Evolutionary conservation across 2,888 invertebrate genomes (phyloP), one percentile per base, ranked within the genome.

Genomic region (Dioctria linearis): DNA sequence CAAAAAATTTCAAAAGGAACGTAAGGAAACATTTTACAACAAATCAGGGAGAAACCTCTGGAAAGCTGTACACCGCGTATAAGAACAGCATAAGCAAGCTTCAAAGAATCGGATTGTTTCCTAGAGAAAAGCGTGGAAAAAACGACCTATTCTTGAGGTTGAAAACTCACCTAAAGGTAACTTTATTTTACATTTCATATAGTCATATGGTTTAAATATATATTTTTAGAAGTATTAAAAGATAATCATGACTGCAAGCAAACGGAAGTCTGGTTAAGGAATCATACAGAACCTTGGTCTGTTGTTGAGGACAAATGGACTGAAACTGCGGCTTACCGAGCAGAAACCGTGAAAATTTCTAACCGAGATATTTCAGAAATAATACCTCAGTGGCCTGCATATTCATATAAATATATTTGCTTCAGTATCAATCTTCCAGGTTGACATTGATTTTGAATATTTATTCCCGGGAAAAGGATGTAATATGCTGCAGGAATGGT

Each of bases 111-210:
- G 61, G 61, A 13, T 25, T 61, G 61, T 61, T 61, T 61, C 61
- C 61, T 61, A 61, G 61, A 25, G 61, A 61, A 61, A 61, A 61
- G 61, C 61, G 61, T 57, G 57, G 57, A 57, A 57, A 13, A 57
- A 57, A 9, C 11, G 57, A 4, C 4, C 61, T 61, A 3, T 61
- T 61, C 13, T 61, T 5, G 39, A 61, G 37, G 5, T 25, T 61
- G 61, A 61, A 6, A 13, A 61, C 13, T 13, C 37, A 11, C 3
- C 61, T 61, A 37, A 6, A 25, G 61, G 39, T 61, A 61, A 61
- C 37, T 61, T 61, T 61, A 61, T n/a, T 61, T 61, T 25, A 61
- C 25, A 6, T 13, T 61, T 61, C 39, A 61, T 61, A 5, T n/a
- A 13, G 13, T 25, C 11, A 13, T 61, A 13, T 11, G 13, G 39